Conservation (phyloP, 2,113 vertebrate species). For the Hypomesus transpacificus region DNA sequence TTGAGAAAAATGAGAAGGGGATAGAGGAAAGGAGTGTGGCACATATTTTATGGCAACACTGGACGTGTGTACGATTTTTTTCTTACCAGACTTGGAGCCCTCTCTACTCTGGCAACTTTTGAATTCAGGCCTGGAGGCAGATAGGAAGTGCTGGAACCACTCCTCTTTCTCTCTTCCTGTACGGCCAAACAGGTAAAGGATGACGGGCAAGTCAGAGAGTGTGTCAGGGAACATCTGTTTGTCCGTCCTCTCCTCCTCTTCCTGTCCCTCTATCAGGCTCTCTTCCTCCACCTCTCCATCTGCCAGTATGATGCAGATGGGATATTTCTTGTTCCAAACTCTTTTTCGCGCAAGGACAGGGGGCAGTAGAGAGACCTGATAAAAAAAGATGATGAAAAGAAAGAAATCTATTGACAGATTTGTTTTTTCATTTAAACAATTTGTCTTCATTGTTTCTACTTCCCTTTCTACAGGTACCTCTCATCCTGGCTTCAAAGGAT, state of each 20-base stretch:
- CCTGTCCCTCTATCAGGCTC: constrained; percentile 47
- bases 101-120: constrained; percentile 26
- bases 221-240: background rate
- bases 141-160: constrained; percentile 79
- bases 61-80: too few species aligned
- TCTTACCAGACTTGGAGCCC: constrained; percentile 64
- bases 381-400: background rate
- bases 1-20: background rate
- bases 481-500: background rate
- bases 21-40: background rate
- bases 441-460: background rate
- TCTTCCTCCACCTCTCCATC: constrained; percentile 51
- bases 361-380: constrained; percentile 77
- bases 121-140: constrained; percentile 51
- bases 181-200: constrained; percentile 78
- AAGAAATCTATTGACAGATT: too few species aligned
- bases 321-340: constrained; percentile 85
- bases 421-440: too few species aligned
- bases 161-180: constrained; percentile 84
- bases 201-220: constrained; percentile 34
- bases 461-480: background rate
- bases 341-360: constrained; percentile 78
- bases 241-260: constrained; percentile 19
- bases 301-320: constrained; percentile 76
- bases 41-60: too few species aligned